A percentile compares a stretch with the other conserved stretches of the same genome.
phyloP scores from a whole-genome alignment of 2,888 invertebrate species.

The Epistrophe grossulariae region DNA sequence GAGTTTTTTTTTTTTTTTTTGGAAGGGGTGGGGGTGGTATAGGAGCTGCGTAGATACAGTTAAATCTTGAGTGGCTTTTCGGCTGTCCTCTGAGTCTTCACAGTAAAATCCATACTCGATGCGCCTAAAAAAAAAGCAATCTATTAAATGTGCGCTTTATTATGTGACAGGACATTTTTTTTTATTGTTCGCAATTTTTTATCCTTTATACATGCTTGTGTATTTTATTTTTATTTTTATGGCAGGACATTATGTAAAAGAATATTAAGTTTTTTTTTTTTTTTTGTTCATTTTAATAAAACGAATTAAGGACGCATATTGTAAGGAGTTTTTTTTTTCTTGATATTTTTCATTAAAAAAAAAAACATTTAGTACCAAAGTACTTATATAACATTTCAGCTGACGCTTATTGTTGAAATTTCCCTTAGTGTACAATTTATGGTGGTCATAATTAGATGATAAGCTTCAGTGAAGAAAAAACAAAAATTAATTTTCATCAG shows the following conservation, averaged over 20 bases:
- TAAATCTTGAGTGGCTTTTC: conserved; percentile 20
- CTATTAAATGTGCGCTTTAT: conserved; percentile 67
- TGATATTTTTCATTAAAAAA: neutral
- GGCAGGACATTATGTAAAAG: conserved; percentile 51
- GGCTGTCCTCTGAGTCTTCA: conserved; percentile 17
- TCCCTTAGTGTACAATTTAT: conserved; percentile 38
- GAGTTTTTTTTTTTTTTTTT: neutral
- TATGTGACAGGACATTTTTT: conserved; percentile 63
- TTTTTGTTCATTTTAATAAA: conserved; percentile 25
- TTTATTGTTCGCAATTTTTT: conserved; percentile 48
- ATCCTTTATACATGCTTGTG: conserved; percentile 12
- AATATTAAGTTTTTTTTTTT: conserved; percentile 3
- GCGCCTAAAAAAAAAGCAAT: conserved; percentile 59
- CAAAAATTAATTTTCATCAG: neutral
- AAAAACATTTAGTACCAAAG: conserved; percentile 1
- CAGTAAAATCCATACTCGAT: conserved; percentile 32
- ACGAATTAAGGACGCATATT: conserved; percentile 37
- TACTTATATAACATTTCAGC: conserved; percentile 10
- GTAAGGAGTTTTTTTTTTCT: neutral
- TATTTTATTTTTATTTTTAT: conserved; percentile 54
- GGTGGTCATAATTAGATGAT: conserved; percentile 57
- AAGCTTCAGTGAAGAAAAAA: neutral
- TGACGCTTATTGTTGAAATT: neutral
- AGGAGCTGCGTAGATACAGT: neutral
- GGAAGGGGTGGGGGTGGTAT: neutral